Evolutionary conservation across 2,113 vertebrate species (phyloP), one percentile per base, ranked within the genome.

Genomic region (Martes martes): DNA sequence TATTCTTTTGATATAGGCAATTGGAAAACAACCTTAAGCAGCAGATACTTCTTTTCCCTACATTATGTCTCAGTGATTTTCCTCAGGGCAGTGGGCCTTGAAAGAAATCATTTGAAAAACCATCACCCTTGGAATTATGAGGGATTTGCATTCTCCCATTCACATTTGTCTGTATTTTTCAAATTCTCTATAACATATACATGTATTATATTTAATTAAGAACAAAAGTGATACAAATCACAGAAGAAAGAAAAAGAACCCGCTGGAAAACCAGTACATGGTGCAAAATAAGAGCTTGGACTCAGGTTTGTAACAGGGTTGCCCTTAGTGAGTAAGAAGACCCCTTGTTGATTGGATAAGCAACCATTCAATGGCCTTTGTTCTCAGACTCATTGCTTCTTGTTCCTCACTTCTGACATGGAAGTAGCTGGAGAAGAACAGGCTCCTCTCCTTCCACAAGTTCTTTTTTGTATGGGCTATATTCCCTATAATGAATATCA

Each of bases 71-170:
- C 89, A 79, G 18, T 83, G 59, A 82, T 79, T 91, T 92, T 95
- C 71, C 33, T 93, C 28, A 96, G 24, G 61, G 14, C 3, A 80
- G 18, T 94, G 45, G n/a, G 28, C 71, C 42, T 81, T 91, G 24
- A 88, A 93, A 94, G 52, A 81, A 85, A 88, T 85, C 59, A 79
- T 81, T 5, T 73, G 23, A 65, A 94, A 73, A 24, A 67, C 36
- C 74, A 92, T 63, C 36, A 81, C 10, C 42, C 47, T 82, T 88
- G n/a, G 39, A 91, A 96, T 92, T 80, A 67, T 7, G 39, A 92
- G n/a, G 57, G 50, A 87, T 83, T 91, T 96, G 31, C 8, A 79
- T 63, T 96, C 96, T 94, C 45, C 33, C 80, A 85, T 67, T 97
- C 88, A 76, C 65, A 89, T 7, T 69, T 93, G 4, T 67, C 39